These are phyloP conservation scores for Drosophila nannoptera DNA, from an alignment of 1,140 invertebrate species.

Conservation along the genomic window DNA sequence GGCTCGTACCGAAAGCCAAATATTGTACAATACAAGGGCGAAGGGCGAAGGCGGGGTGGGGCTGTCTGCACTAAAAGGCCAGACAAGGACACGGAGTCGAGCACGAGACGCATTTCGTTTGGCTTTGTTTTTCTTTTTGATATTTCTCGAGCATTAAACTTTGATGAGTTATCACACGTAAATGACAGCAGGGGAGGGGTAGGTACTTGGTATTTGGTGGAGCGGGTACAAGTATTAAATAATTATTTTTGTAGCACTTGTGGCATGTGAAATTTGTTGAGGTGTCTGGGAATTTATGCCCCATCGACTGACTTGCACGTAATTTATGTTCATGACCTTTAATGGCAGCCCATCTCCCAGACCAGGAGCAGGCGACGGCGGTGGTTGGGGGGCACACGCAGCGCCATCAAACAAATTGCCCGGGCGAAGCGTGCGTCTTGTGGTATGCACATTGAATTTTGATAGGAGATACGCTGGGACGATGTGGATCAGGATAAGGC, in stretches of 20 bases:
- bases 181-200: slow-evolving; percentile 3
- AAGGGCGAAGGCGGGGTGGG: background rate
- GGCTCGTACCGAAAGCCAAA: slow-evolving; percentile 27
- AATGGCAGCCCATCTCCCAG: slow-evolving; percentile 50
- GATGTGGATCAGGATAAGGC: slow-evolving; percentile 32
- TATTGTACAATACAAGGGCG: slow-evolving; percentile 28
- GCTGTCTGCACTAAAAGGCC: slow-evolving; percentile 31
- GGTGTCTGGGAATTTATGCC: slow-evolving; percentile 41
- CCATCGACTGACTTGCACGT: slow-evolving; percentile 35
- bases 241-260: slow-evolving; percentile 62
- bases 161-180: slow-evolving; percentile 66
- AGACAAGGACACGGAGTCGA: slow-evolving; percentile 23
- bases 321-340: slow-evolving; percentile 76
- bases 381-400: slow-evolving; percentile 27
- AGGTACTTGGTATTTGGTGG: too few relatives aligned
- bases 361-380: background rate
- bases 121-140: slow-evolving; percentile 46
- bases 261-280: slow-evolving; percentile 45
- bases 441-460: slow-evolving; percentile 74
- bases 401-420: slow-evolving; percentile 75
- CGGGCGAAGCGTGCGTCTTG: slow-evolving; percentile 38
- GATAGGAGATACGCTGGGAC: slow-evolving; percentile 59
- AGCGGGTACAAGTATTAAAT: slow-evolving; percentile 43
- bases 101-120: slow-evolving; percentile 33
- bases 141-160: slow-evolving; percentile 61